A percentile compares a stretch with the other conserved stretches of the same genome.
Conservation (phyloP, 2,888 invertebrate genomes). For the Sminthurides aquaticus region DNA sequence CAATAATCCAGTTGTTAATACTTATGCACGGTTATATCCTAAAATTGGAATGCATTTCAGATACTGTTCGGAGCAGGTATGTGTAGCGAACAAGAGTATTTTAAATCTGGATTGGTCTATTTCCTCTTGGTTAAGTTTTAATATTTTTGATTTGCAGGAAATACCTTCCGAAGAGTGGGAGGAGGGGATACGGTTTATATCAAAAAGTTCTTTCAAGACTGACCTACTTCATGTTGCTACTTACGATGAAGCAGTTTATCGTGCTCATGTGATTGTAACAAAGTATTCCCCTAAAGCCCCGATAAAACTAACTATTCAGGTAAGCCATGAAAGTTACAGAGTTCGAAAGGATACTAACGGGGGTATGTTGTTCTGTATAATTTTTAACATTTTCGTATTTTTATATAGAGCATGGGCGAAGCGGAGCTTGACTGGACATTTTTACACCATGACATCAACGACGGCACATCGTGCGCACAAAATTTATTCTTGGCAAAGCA, state of each 20-base stretch:
- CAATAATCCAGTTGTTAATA: neutral
- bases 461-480: neutral
- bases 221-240: neutral
- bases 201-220: conserved; percentile 4
- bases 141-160: neutral
- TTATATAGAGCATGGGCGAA: conserved; percentile 7
- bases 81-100: neutral
- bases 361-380: too few species aligned
- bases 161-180: conserved; percentile 2
- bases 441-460: conserved; percentile 7
- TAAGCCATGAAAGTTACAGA: too few species aligned
- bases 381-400: too few species aligned
- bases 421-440: conserved; percentile 15
- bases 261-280: conserved; percentile 9
- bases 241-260: neutral
- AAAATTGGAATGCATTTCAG: conserved; percentile 10
- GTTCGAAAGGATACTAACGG: too few species aligned
- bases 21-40: conserved; percentile 2
- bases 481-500: conserved; percentile 5
- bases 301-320: neutral
- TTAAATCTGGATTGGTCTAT: neutral
- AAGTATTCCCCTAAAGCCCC: neutral
- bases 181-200: neutral
- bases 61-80: neutral
- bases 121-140: too few species aligned